Base-by-base conservation (phyloP, 2,888 invertebrate genomes). In the Portevinia maculata region DNA sequence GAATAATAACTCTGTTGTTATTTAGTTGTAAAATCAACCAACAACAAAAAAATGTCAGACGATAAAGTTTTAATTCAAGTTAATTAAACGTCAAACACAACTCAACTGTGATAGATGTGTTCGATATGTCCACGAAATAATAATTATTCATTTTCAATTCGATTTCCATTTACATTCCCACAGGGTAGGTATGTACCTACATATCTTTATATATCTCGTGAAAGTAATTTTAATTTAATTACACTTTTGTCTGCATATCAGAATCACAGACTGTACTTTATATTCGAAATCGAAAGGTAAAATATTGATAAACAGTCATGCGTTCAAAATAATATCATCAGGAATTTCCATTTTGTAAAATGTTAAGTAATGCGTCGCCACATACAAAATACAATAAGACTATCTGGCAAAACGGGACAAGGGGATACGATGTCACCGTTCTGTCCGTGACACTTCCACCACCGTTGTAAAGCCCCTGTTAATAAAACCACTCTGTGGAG, bases 181-280 rank as follows among this genome's bases (percentile, higher is more conserved):
- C 15, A 52, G 32, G 48, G 37, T 37, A 64, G 11, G 50, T 21
- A 9, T 5, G 30, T 3, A 32, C 6, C 3, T 17, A 37, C 9
- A 52, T 3, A 15, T 32, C 9, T 3, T 5, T n/a, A 39, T 32
- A 52, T 34, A 52, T 7, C 32, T 65, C 15, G 53, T 55, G 60
- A 55, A 70, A 81, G 76, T 70, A 76, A 71, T 76, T 81, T 81
- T 76, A 76, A 81, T 76, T 81, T 65, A 81, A 81, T 81, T 81
- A 81, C 76, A 59, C 70, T 76, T 81, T 65, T 64, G 41, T 75
- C 70, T 34, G 67, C 55, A 34, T 50, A 50, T 73, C 73, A 48
- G 52, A 64, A 15, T 15, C 21, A 44, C 44, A 21, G 24, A 39
- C 24, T 19, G 11, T 52, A n/a, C 19, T 17, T 17, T 39, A 28